Conservation (phyloP, 1,140 invertebrate genomes). For the Potamilus streckersoni region DNA sequence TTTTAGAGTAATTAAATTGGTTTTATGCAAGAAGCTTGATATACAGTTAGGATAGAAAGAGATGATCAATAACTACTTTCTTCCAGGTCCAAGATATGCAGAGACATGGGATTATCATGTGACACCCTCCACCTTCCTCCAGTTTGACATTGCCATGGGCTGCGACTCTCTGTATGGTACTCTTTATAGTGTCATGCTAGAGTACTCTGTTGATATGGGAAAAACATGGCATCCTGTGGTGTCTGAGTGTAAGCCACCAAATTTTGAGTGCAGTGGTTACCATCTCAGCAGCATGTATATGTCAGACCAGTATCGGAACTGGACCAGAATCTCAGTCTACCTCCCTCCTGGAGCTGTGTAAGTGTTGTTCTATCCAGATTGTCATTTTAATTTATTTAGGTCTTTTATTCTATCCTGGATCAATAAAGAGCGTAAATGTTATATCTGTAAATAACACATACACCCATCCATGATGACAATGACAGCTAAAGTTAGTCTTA, state of each 20-base stretch:
- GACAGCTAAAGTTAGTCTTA: no score
- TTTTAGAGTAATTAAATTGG: no score
- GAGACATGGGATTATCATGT: slow-evolving; percentile 70
- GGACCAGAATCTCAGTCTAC: slow-evolving; percentile 67
- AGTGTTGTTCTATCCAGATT: slow-evolving; percentile 30
- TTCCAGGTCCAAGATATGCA: slow-evolving; percentile 58
- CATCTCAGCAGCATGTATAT: slow-evolving; percentile 64
- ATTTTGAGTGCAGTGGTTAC: slow-evolving; percentile 66
- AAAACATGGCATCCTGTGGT: slow-evolving; percentile 66
- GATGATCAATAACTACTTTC: neutral
- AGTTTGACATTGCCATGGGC: slow-evolving; percentile 69
- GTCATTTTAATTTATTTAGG: neutral
- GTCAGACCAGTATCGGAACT: slow-evolving; percentile 65
- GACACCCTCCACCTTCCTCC: slow-evolving; percentile 66
- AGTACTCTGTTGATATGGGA: slow-evolving; percentile 69
- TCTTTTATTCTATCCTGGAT: slow-evolving; percentile 5
- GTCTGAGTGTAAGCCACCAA: slow-evolving; percentile 65
- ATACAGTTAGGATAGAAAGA: no score
- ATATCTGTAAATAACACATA: no score
- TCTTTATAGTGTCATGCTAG: slow-evolving; percentile 58
- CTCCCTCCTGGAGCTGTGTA: slow-evolving; percentile 66
- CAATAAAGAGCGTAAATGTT: neutral
- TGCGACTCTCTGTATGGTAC: slow-evolving; percentile 59
- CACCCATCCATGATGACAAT: no score
- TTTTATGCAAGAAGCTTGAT: no score